phyloP scores from a whole-genome alignment of 2,888 invertebrate genomes.

The Zhengitettix transpicula region DNA sequence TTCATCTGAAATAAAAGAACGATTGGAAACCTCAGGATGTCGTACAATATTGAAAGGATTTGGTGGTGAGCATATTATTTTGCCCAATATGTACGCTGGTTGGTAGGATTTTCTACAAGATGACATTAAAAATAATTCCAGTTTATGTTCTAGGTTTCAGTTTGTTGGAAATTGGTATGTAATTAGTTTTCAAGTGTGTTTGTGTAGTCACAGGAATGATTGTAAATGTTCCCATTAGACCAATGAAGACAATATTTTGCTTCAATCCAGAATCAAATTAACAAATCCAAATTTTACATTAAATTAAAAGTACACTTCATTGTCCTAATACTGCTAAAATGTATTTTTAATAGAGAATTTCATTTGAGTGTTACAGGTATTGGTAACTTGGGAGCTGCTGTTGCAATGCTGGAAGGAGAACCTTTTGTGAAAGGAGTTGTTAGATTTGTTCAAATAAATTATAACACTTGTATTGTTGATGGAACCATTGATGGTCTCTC shows the following conservation, averaged over 20 bases:
- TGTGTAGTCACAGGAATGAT: too few relatives aligned
- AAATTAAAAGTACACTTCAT: too few relatives aligned
- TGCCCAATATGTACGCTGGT: too few relatives aligned
- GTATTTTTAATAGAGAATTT: neutral
- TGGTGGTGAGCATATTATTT: conserved; percentile 34
- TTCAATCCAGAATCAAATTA: too few relatives aligned
- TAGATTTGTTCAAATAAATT: conserved; percentile 47
- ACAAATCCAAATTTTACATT: too few relatives aligned
- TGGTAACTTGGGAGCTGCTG: conserved; percentile 37
- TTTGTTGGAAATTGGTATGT: too few relatives aligned
- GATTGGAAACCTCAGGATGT: conserved; percentile 43
- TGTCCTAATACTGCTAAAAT: neutral
- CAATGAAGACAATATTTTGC: too few relatives aligned
- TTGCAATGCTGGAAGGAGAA: conserved; percentile 42
- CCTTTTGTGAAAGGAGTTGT: conserved; percentile 53
- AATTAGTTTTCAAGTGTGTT: too few relatives aligned
- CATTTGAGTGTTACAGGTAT: conserved; percentile 12
- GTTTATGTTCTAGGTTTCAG: too few relatives aligned
- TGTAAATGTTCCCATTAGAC: too few relatives aligned
- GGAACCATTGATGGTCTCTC: conserved; percentile 62
- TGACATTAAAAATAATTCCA: too few relatives aligned
- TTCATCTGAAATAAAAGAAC: conserved; percentile 35
- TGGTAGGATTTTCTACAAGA: too few relatives aligned
- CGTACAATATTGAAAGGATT: conserved; percentile 65
- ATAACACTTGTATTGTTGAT: conserved; percentile 51